Base-by-base conservation (phyloP, 2,113 vertebrate species). In the Eptatretus burgeri region DNA sequence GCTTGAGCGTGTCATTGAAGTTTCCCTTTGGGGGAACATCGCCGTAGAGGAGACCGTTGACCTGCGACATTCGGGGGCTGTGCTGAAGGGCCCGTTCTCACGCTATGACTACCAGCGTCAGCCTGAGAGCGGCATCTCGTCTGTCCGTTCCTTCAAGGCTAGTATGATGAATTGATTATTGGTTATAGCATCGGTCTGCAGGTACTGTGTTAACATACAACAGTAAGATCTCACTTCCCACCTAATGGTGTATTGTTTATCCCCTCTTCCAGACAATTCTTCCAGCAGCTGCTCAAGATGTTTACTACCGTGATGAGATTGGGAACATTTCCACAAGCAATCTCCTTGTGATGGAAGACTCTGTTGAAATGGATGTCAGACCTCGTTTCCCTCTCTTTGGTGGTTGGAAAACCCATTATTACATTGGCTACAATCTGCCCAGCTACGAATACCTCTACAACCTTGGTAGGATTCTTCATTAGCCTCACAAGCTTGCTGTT, bases 391-490 rank as follows among this genome's bases (percentile, higher is more conserved):
- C 91, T 0, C 78, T 98, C 20, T 98, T 98, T 62, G 91, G 91
- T 9, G 91, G 91, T 13, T 98, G 91, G 91, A 96, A 98, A 77
- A 96, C 91, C 2, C 91, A 98, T 68, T 96, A 98, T 67, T 82
- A 91, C 50, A 78, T 98, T 1, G 91, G 91, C 65, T 98, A 98
- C 71, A 96, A 98, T 71, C 76, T 98, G 67, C 91, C 91, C 20
- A 98, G 91, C 77, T 98, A 98, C 0, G 91, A 98, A 64, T 98
- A 96, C 70, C 88, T 98, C 51, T 94, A 94, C 71, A 95, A 82
- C 51, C 72, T 93, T 5, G 91, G 91, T 98, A 64, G 70, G 82
- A 60, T 60, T 41, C 27, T 41, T 41, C 3, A 41, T 41, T 7
- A 7, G 27, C 27, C 27, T 41, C 27, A 41, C 27, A 41, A 41